These are phyloP conservation scores for Rhagonycha fulva DNA, from an alignment of 2,888 invertebrate genomes.

Conservation along the genomic window DNA sequence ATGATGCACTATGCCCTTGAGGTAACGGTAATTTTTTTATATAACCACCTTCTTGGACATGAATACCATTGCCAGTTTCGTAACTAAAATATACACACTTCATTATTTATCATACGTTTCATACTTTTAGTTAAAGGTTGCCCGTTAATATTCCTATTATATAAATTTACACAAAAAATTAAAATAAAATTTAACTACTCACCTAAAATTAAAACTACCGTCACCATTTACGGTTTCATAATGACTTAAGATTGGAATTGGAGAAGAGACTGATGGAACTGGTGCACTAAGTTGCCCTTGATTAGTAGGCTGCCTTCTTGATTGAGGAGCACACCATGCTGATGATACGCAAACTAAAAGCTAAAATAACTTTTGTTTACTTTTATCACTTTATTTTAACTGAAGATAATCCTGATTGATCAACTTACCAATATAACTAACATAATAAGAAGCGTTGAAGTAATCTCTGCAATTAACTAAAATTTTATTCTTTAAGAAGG, in stretches of 20 bases:
- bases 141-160: too few relatives aligned
- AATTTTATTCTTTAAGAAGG: background rate
- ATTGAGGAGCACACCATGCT: background rate
- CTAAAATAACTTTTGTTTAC: background rate
- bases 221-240: slow-evolving; percentile 54
- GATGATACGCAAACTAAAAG: background rate
- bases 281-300: background rate
- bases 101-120: background rate
- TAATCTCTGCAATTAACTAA: background rate
- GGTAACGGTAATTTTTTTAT: slow-evolving; percentile 62
- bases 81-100: slow-evolving; percentile 58
- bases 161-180: background rate
- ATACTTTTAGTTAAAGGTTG: background rate
- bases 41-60: slow-evolving; percentile 73
- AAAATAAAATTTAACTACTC: slow-evolving; percentile 5
- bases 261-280: slow-evolving; percentile 9
- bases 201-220: slow-evolving; percentile 59
- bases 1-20: slow-evolving; percentile 53
- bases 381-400: background rate
- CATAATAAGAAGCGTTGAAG: background rate
- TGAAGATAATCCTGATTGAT: background rate
- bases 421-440: background rate
- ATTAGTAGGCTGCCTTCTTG: background rate
- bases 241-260: slow-evolving; percentile 57
- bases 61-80: slow-evolving; percentile 79